These are phyloP conservation scores for Gadopsis marmoratus DNA, from an alignment of 2,797 vertebrate species.

Conservation along the genomic window DNA sequence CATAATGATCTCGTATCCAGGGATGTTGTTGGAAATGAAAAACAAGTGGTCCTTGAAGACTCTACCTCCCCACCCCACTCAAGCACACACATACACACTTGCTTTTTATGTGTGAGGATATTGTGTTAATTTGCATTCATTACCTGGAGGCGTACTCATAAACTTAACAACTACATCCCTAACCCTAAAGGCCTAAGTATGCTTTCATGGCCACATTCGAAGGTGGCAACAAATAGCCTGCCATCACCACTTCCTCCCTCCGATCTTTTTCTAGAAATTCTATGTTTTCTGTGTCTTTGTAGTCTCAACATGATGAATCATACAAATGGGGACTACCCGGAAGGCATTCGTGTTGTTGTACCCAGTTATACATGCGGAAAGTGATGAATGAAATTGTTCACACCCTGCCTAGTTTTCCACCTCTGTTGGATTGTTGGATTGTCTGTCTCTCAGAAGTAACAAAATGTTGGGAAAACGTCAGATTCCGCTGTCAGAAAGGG, in stretches of 20 bases:
- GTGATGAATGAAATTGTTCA: neutral
- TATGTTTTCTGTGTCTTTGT: neutral
- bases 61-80: neutral
- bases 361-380: neutral
- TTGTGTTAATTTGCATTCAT: slow-evolving; percentile 1
- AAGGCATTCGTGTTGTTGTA: neutral
- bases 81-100: neutral
- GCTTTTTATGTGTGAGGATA: slow-evolving; percentile 11
- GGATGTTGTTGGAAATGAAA: slow-evolving; percentile 39
- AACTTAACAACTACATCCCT: neutral
- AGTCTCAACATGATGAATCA: neutral
- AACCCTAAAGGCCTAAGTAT: neutral
- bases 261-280: neutral
- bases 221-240: neutral
- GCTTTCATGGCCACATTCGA: neutral
- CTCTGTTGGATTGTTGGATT: neutral
- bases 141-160: neutral
- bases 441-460: neutral
- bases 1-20: slow-evolving; percentile 28
- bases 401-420: neutral
- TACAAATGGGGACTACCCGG: slow-evolving; percentile 1
- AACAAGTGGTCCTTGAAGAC: slow-evolving; percentile 48
- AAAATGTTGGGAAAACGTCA: neutral
- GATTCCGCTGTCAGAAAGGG: neutral
- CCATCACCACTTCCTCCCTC: neutral